Evolutionary conservation across 2,113 vertebrate genomes (phyloP).

Genomic region (Sinocyclocheilus rhinocerous): DNA sequence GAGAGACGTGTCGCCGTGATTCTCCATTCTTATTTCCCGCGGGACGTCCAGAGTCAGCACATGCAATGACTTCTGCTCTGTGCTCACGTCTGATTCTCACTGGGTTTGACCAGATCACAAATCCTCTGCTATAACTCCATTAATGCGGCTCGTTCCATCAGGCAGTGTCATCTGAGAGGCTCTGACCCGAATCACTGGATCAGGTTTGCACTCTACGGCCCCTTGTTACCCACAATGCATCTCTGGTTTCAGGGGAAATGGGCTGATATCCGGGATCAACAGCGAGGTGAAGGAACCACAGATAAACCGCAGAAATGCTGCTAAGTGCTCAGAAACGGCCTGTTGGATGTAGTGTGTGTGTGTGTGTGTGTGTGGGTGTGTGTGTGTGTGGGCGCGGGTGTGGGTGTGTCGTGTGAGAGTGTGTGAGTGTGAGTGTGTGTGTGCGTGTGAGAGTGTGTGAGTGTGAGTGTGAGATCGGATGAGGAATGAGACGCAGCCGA

Average conservation of each 20-base stretch:
- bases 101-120: too few species aligned
- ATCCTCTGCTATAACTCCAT: too few species aligned
- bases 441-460: too few species aligned
- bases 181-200: conserved; percentile 21
- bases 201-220: conserved; percentile 35
- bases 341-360: background rate
- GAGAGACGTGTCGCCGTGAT: too few species aligned
- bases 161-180: background rate
- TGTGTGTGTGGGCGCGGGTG: background rate
- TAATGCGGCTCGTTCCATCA: too few species aligned
- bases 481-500: background rate
- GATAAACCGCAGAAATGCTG: background rate
- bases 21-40: background rate
- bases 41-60: background rate
- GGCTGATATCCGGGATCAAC: conserved; percentile 35
- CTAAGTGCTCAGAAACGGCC: conserved; percentile 3
- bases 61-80: too few species aligned
- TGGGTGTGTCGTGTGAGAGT: too few species aligned
- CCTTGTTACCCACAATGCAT: conserved; percentile 39
- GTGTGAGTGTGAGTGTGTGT: too few species aligned
- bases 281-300: conserved; percentile 25
- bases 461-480: too few species aligned
- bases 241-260: conserved; percentile 52
- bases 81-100: too few species aligned
- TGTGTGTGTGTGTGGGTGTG: too few species aligned